These are phyloP conservation scores for Jaculus jaculus DNA, from an alignment of 2,113 vertebrate genomes.

Conservation along the genomic window DNA sequence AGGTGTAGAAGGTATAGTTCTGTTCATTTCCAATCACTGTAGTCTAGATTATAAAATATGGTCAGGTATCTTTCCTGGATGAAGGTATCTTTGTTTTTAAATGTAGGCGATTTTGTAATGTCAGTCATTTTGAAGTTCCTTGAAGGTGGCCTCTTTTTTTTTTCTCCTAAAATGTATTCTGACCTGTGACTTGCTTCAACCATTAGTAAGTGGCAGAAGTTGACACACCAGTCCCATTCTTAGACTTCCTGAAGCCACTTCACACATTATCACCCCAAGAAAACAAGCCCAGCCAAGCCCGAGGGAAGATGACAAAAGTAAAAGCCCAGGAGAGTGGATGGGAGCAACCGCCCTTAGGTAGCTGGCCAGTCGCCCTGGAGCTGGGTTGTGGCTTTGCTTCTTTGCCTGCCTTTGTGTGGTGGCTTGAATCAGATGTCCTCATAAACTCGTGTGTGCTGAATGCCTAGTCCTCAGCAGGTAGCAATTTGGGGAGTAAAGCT, in stretches of 20 bases:
- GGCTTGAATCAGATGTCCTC: too few relatives aligned
- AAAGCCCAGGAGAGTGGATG: too few relatives aligned
- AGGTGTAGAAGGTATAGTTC: neutral
- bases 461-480: too few relatives aligned
- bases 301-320: neutral
- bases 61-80: neutral
- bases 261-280: neutral
- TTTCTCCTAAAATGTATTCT: neutral
- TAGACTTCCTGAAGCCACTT: neutral
- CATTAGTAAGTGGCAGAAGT: neutral
- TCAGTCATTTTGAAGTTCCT: neutral
- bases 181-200: slow-evolving; percentile 19
- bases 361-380: too few relatives aligned
- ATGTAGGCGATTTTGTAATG: neutral
- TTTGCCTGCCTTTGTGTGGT: too few relatives aligned
- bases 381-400: too few relatives aligned
- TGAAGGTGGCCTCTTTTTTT: neutral
- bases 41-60: neutral
- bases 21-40: neutral
- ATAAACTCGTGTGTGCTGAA: too few relatives aligned
- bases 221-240: too few relatives aligned
- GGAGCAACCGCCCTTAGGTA: too few relatives aligned
- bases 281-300: neutral
- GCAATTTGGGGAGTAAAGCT: too few relatives aligned
- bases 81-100: neutral